Base-by-base conservation (phyloP, 1,140 invertebrate genomes). In the Drosophila athabasca region DNA sequence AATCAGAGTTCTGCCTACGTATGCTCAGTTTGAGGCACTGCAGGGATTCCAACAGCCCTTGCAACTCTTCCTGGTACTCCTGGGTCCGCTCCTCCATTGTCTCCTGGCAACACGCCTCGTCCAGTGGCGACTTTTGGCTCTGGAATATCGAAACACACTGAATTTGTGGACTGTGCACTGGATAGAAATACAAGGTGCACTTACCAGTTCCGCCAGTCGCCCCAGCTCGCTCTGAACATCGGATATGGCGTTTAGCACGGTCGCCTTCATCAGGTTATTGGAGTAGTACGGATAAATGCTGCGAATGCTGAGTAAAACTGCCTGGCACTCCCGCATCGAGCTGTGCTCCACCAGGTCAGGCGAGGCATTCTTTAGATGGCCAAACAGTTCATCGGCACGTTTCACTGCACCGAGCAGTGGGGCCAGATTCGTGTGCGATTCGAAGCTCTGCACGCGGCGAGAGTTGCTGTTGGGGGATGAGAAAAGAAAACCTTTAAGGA, bases 41-140 rank as follows among this genome's bases (percentile, higher is more conserved):
- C 54, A 91, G 51, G 0, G 82, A 77, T 60, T 90, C 90, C 2
- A 72, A 51, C 17, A 91, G 51, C 0, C 90, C 90, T 0, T 79
- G 78, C 1, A 91, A 57, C 44, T 91, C 90, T 52, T 90, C 82
- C 61, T 81, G 66, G 43, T 91, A 91, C 49, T 79, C 81, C 7
- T 54, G 51, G 9, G 69, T 64, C 1, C 90, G 79, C 52, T 91
- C 90, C 31, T 90, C 69, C 74, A 91, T 90, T 0, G 73, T 83
- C 45, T 91, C 90, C 55, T 87, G 90, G 50, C 90, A 91, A 26
- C 90, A 91, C 2, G 90, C 90, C 55, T 91, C 90, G 29, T 91
- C 90, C 49, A 91, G 49, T 5, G 87, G 87, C 2, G 76, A 79
- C 48, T 87, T 85, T 19, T 65, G 59, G 13, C 78, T 68, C 90